phyloP scores from a whole-genome alignment of 2,113 vertebrate species.

The Campylorhamphus procurvoides region DNA sequence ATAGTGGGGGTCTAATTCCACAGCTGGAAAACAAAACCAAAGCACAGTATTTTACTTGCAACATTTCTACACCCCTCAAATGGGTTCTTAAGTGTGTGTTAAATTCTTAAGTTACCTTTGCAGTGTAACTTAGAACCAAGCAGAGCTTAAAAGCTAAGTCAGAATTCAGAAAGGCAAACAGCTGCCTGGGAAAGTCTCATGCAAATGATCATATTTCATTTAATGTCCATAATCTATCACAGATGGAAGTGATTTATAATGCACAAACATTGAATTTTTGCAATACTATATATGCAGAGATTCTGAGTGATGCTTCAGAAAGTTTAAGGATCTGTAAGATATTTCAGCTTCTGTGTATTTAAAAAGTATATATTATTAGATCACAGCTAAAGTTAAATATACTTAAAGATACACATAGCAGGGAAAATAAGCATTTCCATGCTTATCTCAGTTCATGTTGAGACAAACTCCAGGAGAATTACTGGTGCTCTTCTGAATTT shows the following conservation, averaged over 20 bases:
- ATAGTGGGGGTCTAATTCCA: slow-evolving; percentile 87
- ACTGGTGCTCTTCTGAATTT: neutral
- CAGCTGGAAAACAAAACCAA: slow-evolving; percentile 72
- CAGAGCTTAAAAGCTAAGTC: neutral
- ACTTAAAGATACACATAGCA: neutral
- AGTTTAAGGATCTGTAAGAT: neutral
- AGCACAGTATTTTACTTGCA: neutral
- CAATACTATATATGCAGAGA: neutral
- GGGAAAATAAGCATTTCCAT: neutral
- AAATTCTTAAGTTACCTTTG: neutral
- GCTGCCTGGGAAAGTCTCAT: neutral
- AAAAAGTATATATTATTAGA: neutral
- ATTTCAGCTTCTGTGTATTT: neutral
- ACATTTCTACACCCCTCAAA: neutral
- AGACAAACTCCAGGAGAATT: slow-evolving; percentile 8
- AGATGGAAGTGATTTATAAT: neutral
- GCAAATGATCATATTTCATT: neutral
- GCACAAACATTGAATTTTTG: neutral
- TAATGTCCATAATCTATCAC: neutral
- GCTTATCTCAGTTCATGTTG: neutral
- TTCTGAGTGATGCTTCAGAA: neutral
- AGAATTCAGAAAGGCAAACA: neutral
- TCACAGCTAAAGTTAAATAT: neutral
- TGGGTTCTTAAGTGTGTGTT: neutral
- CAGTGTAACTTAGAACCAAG: neutral